Evolutionary conservation across 2,113 vertebrate species (phyloP), one percentile per base, ranked within the genome.

Genomic region (Anas platyrhynchos): DNA sequence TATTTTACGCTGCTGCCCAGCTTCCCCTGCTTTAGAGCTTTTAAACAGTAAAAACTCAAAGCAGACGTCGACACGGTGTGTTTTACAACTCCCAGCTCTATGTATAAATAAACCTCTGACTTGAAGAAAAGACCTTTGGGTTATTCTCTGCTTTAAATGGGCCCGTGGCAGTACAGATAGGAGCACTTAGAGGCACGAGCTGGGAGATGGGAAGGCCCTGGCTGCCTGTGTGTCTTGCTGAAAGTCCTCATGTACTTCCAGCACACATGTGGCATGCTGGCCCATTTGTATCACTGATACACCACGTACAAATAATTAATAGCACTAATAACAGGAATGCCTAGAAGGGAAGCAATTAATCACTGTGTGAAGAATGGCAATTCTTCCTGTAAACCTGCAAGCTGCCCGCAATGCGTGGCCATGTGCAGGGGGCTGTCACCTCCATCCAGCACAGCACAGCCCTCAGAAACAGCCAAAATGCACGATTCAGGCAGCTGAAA

Each of bases 331-430:
- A 69, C 41, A 73, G 50, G 10, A 56, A 43, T 63, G 66, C 56
- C 76, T 78, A 72, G 81, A 75, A 92, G 69, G 36, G 69, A 87
- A 46, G 56, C 65, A 71, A 59, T 86, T 67, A 50, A 67, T 89
- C 61, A 1, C 36, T 55, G 77, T 31, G 73, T 63, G 61, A 74
- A 59, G 77, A 75, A 11, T 41, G 50, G 52, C 73, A 92, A 3
- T 84, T 95, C 59, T 69, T 74, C 55, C 11, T 50, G 83, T 12
- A 50, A 89, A 55, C 44, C 21, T 59, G 36, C 17, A 11, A 0
- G 61, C 8, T 15, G 65, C 59, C 54, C 55, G 0, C 0, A 14
- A 68, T 43, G 56, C 2, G 21, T 13, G 26, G 34, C 32, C 48
- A 36, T 31, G 22, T 7, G 9, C 32, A 4, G 66, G 31, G 32